Percentiles rank a stretch among this genome's conserved stretches.
Evolutionary conservation across 1,140 invertebrate species (phyloP).

Genomic region (Drosophila sproati): DNA sequence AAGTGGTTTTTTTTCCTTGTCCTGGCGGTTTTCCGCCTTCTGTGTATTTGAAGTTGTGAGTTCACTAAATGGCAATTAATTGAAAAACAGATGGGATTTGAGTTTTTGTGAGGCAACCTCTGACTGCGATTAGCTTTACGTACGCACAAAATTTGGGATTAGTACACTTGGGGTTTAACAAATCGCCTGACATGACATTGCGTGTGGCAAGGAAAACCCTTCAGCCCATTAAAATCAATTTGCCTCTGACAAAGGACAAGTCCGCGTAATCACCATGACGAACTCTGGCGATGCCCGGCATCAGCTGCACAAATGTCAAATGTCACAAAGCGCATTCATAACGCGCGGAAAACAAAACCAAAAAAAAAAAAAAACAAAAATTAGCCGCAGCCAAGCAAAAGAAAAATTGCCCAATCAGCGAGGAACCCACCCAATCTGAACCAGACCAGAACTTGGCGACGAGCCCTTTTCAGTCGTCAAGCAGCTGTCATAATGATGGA

Average conservation of each 20-base stretch:
- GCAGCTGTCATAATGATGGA: constrained; percentile 81
- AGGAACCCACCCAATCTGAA: constrained; percentile 15
- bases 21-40: constrained; percentile 8
- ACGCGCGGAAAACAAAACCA: constrained; percentile 12
- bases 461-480: constrained; percentile 69
- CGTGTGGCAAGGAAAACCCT: constrained; percentile 1
- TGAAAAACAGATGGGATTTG: constrained; percentile 31
- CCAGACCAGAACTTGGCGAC: constrained; percentile 17
- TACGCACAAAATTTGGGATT: constrained; percentile 13
- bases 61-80: constrained; percentile 59
- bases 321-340: constrained; percentile 76
- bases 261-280: constrained; percentile 66
- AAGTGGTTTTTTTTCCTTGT: constrained; percentile 28
- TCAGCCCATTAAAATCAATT: constrained; percentile 58
- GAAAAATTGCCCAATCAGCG: constrained; percentile 74
- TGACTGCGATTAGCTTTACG: not conserved
- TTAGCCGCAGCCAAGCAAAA: constrained; percentile 54
- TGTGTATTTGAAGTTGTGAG: constrained; percentile 29
- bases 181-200: constrained; percentile 23
- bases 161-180: constrained; percentile 26
- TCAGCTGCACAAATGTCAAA: constrained; percentile 71
- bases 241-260: constrained; percentile 23
- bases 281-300: constrained; percentile 33
- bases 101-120: not conserved
- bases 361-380: constrained; percentile 41